These are phyloP conservation scores for Phacellophora camtschatica DNA, from an alignment of 30 jellyfish, hydroid and myxozoan species.

Conservation along the genomic window DNA sequence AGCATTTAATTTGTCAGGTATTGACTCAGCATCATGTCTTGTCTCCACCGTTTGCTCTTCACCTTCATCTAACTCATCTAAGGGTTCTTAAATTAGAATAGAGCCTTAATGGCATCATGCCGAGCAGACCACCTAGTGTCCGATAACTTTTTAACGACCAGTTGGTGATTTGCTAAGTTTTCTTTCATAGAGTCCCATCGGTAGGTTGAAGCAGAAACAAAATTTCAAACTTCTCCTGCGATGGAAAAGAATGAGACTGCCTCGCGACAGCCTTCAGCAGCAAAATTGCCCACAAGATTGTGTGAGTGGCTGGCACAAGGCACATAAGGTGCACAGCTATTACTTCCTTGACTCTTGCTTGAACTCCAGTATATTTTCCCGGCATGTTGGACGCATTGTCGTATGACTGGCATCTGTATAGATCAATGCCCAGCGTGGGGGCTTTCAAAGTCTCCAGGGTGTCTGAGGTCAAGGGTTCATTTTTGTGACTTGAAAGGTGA, in stretches of 20 bases:
- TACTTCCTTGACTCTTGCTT: slow-evolving; percentile 52
- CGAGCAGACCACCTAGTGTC: slow-evolving; percentile 72
- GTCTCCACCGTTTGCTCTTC: slow-evolving; percentile 63
- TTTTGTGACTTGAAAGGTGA: slow-evolving; percentile 36
- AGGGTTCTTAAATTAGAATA: slow-evolving; percentile 16
- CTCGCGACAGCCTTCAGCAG: slow-evolving; percentile 61
- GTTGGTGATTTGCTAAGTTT: slow-evolving; percentile 51
- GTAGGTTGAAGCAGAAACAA: slow-evolving; percentile 42
- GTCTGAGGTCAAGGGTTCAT: slow-evolving; percentile 32
- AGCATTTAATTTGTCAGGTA: slow-evolving; percentile 17
- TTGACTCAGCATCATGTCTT: slow-evolving; percentile 46
- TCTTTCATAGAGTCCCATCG: slow-evolving; percentile 53
- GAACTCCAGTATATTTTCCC: slow-evolving; percentile 68
- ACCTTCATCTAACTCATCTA: slow-evolving; percentile 38
- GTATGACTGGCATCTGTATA: slow-evolving; percentile 71
- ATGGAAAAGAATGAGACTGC: slow-evolving; percentile 65
- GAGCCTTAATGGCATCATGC: slow-evolving; percentile 60
- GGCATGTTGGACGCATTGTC: slow-evolving; percentile 75
- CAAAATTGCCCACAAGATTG: no score
- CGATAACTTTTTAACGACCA: slow-evolving; percentile 63
- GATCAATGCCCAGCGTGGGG: slow-evolving; percentile 22
- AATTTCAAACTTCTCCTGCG: slow-evolving; percentile 37
- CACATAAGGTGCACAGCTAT: slow-evolving; percentile 40
- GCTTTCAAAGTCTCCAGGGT: slow-evolving; percentile 34
- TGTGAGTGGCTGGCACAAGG: no score